Evolutionary conservation across 1,140 invertebrate species (phyloP), one percentile per base, ranked within the genome.

Genomic region (Drosophila neocordata): DNA sequence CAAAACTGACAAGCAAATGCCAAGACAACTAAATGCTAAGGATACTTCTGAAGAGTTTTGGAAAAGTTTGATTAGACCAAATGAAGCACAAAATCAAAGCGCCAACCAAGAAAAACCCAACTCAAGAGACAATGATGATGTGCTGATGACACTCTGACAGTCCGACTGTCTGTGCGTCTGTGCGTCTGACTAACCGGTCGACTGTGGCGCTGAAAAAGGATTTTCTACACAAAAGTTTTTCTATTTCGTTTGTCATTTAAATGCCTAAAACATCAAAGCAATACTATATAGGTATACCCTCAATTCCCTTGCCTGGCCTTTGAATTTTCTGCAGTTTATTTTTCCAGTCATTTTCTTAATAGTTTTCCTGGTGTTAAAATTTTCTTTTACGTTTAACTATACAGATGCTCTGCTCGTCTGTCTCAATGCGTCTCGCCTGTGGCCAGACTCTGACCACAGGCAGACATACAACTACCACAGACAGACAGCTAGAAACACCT

Each of bases 21-120:
- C 73, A 63, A 60, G 63, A 48, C 76, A 68, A 83, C 71, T 83
- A 69, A 85, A 75, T 74, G 63, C 63, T 70, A 57, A 31, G 68
- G 72, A 75, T 74, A 60, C 62, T 65, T 34, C 37, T 13, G 24
- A 12, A 44, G 67, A 59, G 52, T 69, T 65, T 64, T 52, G 15
- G 27, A 73, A 81, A 85, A 85, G 73, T 78, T 85, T 85, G 82
- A 87, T 87, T 87, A 87, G 70, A 75, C 74, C 78, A 85, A 85
- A 85, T 87, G 82, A 82, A 85, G 82, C 82, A 85, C 82, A 68
- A 85, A 85, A 85, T 85, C 82, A 85, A 85, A 85, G 82, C 67
- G 60, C 52, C 53, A 69, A 62, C 27, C 27, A 13, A 48, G 18
- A 48, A 20, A 34, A 20, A 69, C 73, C 76, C 69, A 73, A 71